phyloP scores from a whole-genome alignment of 1,140 invertebrate species.

The Bombus difficillimus region DNA sequence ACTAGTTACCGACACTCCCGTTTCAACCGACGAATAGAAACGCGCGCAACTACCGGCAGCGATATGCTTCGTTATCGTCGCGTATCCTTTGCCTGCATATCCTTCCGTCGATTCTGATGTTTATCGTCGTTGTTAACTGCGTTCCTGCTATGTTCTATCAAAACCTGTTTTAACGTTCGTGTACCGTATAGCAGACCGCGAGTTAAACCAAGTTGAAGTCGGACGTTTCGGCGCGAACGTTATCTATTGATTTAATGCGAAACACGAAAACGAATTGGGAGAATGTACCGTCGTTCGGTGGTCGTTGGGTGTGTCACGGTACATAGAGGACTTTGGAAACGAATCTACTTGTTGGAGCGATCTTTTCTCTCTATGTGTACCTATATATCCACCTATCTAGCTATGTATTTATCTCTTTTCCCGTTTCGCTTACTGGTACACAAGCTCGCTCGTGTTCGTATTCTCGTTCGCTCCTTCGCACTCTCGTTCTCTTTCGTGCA shows the following conservation, averaged over 20 bases:
- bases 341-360: constrained; percentile 24
- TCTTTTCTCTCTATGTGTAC: not conserved
- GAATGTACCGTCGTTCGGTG: not conserved
- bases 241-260: not conserved
- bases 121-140: not conserved
- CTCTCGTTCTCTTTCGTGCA: constrained; percentile 27
- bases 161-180: not conserved
- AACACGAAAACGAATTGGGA: not conserved
- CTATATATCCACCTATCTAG: not conserved
- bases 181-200: not conserved
- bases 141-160: not conserved
- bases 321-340: not conserved
- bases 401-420: not conserved
- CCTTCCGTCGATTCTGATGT: too few relatives aligned
- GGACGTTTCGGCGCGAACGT: not conserved
- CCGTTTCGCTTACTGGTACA: not conserved
- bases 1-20: not conserved
- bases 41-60: not conserved
- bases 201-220: not conserved
- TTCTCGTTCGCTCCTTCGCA: constrained; percentile 37
- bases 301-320: constrained; percentile 23
- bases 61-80: not conserved
- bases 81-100: not conserved
- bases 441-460: constrained; percentile 66
- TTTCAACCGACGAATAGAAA: not conserved